A percentile compares a stretch with the other conserved stretches of the same genome.
Conservation (phyloP, 2,113 vertebrate genomes). For the Indri indri region DNA sequence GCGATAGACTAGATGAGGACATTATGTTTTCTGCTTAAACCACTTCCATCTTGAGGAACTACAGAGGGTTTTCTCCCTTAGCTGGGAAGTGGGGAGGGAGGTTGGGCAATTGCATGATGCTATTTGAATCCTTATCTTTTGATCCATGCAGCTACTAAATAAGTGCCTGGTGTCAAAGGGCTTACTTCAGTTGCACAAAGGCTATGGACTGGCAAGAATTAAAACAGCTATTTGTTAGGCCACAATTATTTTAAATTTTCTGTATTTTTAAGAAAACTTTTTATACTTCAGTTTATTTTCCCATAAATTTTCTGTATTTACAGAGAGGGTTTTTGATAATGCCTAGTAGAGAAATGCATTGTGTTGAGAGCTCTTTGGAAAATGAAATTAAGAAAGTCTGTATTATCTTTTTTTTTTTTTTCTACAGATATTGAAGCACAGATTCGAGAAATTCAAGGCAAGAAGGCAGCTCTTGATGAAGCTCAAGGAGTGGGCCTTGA, state of each 20-base stretch:
- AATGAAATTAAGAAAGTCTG: constrained; percentile 27
- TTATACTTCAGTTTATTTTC: no score
- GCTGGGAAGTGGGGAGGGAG: neutral
- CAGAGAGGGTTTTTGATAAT: constrained; percentile 14
- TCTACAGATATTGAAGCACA: constrained; percentile 97
- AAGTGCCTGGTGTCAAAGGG: neutral
- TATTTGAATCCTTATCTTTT: neutral
- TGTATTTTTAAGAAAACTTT: neutral
- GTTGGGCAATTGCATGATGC: neutral
- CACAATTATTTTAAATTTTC: neutral
- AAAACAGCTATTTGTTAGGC: neutral
- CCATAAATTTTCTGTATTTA: neutral
- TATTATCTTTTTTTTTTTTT: constrained; percentile 48
- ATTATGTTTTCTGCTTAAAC: neutral
- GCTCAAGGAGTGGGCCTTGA: constrained; percentile 96
- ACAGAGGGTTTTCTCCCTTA: neutral
- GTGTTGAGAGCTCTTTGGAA: neutral
- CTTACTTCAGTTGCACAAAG: neutral
- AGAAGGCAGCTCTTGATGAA: constrained; percentile 95
- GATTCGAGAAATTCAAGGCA: constrained; percentile 98
- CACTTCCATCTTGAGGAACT: neutral
- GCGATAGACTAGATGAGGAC: neutral
- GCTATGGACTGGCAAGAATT: neutral
- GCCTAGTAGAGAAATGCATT: neutral
- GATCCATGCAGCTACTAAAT: neutral